Conservation (phyloP, 2,888 invertebrate genomes). For the Drosophila niveifrons region DNA sequence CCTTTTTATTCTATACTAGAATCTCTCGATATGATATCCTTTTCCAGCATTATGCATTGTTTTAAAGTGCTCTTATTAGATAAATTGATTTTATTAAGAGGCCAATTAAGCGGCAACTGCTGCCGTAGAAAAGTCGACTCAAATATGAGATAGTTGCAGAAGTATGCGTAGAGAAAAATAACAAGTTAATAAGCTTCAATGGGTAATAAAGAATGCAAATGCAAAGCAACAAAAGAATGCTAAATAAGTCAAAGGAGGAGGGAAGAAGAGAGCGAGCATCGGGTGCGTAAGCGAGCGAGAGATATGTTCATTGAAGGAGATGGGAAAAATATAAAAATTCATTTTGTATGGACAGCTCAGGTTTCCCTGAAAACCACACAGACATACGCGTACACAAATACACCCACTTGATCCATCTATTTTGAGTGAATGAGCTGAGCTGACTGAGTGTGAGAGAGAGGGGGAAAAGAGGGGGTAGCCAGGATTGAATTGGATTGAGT, state of each 20-base stretch:
- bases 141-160: background rate
- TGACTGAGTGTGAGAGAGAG: background rate
- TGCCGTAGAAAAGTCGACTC: background rate
- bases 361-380: background rate
- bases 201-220: slow-evolving; percentile 7
- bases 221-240: background rate
- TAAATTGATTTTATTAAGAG: too few species aligned
- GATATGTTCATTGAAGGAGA: background rate
- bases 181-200: slow-evolving; percentile 23
- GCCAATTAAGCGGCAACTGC: background rate
- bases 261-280: background rate
- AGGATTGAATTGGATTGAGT: background rate
- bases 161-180: background rate
- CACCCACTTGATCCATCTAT: slow-evolving; percentile 5
- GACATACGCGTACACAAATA: background rate
- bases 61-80: too few species aligned
- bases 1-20: too few species aligned
- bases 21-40: too few species aligned
- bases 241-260: background rate
- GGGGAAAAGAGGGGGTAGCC: background rate
- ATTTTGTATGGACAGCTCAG: slow-evolving; percentile 10
- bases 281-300: background rate
- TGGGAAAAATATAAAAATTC: slow-evolving; percentile 19
- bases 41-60: too few species aligned
- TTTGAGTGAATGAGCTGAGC: background rate